A percentile compares a stretch with the other conserved stretches of the same genome.
Evolutionary conservation across 2,797 vertebrate species (phyloP).

Genomic region (Anolis apletophallus): DNA sequence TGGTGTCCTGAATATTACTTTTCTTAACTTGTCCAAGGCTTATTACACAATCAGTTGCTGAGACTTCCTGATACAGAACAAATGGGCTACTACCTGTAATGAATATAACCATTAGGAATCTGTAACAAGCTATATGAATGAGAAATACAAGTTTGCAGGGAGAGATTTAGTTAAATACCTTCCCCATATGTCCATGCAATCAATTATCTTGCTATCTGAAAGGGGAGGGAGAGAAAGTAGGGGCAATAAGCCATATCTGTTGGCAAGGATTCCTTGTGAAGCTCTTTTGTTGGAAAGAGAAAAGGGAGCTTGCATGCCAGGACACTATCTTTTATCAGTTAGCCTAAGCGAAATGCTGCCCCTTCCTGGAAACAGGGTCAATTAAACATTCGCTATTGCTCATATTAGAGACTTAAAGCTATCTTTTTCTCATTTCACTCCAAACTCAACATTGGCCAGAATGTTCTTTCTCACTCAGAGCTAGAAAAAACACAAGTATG

Average conservation of each 20-base stretch:
- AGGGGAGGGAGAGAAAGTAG: neutral
- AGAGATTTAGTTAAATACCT: constrained; percentile 24
- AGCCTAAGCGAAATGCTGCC: neutral
- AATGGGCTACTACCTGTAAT: neutral
- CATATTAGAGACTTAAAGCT: neutral
- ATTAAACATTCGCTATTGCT: constrained; percentile 2
- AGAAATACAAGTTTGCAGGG: neutral
- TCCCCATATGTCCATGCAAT: constrained; percentile 24
- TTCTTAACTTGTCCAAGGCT: neutral
- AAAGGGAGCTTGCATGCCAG: neutral
- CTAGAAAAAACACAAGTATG: neutral
- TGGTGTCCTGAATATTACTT: neutral
- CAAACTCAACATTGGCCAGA: neutral
- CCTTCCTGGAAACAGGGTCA: neutral
- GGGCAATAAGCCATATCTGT: constrained; percentile 9
- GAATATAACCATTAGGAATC: neutral
- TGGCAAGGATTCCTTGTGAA: constrained; percentile 34
- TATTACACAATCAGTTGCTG: neutral
- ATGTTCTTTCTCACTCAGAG: neutral
- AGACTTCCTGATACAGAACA: neutral
- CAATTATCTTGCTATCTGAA: constrained; percentile 2
- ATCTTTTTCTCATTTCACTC: neutral
- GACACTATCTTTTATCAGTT: neutral
- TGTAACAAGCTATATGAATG: neutral
- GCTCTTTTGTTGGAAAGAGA: constrained; percentile 20